Evolutionary conservation across 2,888 invertebrate species (phyloP).

Genomic region (Drosophila rubida): DNA sequence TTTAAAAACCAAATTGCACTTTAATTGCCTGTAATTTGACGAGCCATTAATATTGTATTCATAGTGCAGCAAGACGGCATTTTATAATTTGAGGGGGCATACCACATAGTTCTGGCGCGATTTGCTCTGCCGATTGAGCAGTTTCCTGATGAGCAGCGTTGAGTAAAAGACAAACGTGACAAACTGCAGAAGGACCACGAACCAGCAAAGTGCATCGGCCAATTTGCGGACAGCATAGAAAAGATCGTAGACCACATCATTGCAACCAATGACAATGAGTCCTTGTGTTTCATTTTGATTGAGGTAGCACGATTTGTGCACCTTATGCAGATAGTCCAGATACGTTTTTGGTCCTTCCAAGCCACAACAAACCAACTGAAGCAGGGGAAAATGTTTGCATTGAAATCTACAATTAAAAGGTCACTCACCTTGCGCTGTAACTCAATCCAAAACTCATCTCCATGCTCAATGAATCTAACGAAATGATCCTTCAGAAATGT

Average conservation of each 20-base stretch:
- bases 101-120: background rate
- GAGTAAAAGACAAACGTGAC: background rate
- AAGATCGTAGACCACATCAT: constrained; percentile 16
- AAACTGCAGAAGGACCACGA: constrained; percentile 16
- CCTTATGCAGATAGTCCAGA: constrained; percentile 27
- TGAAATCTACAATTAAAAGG: background rate
- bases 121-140: background rate
- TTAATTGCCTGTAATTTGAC: background rate
- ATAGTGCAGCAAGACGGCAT: background rate
- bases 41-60: background rate
- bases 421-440: constrained; percentile 25
- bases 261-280: constrained; percentile 43
- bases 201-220: constrained; percentile 13
- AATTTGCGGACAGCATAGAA: constrained; percentile 6
- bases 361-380: constrained; percentile 53
- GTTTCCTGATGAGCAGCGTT: background rate
- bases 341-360: constrained; percentile 49
- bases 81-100: background rate
- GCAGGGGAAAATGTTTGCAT: background rate
- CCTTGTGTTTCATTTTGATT: background rate
- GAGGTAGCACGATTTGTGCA: constrained; percentile 36
- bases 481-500: constrained; percentile 13
- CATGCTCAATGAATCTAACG: constrained; percentile 17
- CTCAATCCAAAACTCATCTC: constrained; percentile 31
- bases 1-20: background rate